Conservation (phyloP, 2,888 invertebrate genomes). For the Trichacis sp. region DNA sequence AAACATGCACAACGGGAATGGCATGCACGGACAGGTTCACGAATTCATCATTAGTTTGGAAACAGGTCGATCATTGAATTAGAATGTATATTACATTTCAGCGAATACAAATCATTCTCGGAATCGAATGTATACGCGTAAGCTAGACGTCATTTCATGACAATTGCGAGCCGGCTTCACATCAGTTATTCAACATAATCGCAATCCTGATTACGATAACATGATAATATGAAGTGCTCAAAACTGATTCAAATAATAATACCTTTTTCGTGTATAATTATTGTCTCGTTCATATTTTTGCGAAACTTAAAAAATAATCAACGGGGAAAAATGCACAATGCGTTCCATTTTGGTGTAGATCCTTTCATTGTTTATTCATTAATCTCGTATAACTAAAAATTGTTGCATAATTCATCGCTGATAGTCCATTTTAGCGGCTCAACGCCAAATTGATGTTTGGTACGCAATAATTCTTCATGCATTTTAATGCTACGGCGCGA, state of each 20-base stretch:
- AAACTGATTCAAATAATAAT: too few relatives aligned
- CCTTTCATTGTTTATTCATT: slow-evolving; percentile 36
- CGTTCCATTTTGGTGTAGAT: slow-evolving; percentile 30
- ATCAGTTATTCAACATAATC: slow-evolving; percentile 19
- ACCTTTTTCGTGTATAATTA: too few relatives aligned
- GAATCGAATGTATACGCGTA: slow-evolving; percentile 31
- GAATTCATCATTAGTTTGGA: slow-evolving; percentile 42
- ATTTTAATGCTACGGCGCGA: slow-evolving; percentile 14
- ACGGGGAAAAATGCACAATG: too few relatives aligned
- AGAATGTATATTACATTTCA: slow-evolving; percentile 40
- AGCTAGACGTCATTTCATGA: slow-evolving; percentile 26
- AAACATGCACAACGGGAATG: background rate
- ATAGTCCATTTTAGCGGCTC: slow-evolving; percentile 30
- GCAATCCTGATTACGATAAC: too few relatives aligned
- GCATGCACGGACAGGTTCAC: slow-evolving; percentile 31
- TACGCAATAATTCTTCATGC: slow-evolving; percentile 34
- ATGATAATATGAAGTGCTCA: too few relatives aligned
- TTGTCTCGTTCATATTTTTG: too few relatives aligned
- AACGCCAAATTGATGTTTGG: slow-evolving; percentile 28
- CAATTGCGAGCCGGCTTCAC: slow-evolving; percentile 35
- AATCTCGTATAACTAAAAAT: slow-evolving; percentile 29
- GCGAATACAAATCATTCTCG: slow-evolving; percentile 40
- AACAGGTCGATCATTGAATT: slow-evolving; percentile 40
- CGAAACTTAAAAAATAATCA: too few relatives aligned
- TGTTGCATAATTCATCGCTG: slow-evolving; percentile 39